Conservation (phyloP, 2,113 vertebrate genomes). For the Nothoprocta pentlandii region DNA sequence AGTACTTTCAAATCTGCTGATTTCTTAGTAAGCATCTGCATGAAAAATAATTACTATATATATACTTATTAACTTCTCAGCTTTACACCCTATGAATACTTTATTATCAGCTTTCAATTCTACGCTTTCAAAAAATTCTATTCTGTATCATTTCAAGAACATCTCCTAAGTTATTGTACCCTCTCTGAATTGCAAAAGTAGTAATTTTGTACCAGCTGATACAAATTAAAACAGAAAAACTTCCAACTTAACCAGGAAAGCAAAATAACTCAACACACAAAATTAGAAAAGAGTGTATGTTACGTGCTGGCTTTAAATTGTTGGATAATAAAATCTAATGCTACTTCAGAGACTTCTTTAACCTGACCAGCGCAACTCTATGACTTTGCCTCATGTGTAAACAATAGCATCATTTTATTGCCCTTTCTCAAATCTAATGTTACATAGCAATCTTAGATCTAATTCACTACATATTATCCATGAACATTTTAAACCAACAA, state of each 20-base stretch:
- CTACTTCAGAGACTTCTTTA: neutral
- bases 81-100: neutral
- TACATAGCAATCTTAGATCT: neutral
- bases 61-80: neutral
- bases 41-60: neutral
- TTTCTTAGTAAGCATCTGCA: neutral
- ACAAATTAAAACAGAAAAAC: neutral
- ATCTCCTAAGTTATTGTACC: neutral
- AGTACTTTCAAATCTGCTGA: neutral
- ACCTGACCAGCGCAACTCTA: neutral
- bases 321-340: neutral
- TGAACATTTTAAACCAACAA: neutral
- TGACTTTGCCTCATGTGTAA: neutral
- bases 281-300: neutral
- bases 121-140: neutral
- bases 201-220: neutral
- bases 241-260: neutral
- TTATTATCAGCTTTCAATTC: neutral
- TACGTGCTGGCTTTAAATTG: neutral
- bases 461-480: neutral
- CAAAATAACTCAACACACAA: neutral
- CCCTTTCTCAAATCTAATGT: neutral
- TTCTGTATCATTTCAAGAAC: neutral
- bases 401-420: accelerated
- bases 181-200: neutral